Evolutionary conservation across 2,797 vertebrate species (phyloP).

Genomic region (Enteromius radiatus): DNA sequence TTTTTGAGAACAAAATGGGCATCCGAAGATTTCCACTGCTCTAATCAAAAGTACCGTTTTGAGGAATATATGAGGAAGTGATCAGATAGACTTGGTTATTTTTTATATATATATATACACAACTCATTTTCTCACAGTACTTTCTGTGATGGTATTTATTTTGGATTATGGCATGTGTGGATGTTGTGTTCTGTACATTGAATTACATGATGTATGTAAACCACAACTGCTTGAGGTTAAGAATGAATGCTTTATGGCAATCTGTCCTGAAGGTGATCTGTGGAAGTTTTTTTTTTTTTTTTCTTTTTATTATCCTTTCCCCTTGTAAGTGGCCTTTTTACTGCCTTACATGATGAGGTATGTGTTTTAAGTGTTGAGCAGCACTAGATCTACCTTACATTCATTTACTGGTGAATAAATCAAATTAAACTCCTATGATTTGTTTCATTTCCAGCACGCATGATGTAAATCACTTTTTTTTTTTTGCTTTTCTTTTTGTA

Average conservation of each 20-base stretch:
- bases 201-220: constrained; percentile 12
- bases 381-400: constrained; percentile 71
- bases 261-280: constrained; percentile 47
- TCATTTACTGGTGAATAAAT: constrained; percentile 77
- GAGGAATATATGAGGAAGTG: not conserved
- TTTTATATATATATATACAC: not conserved
- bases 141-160: constrained; percentile 74
- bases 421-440: constrained; percentile 47
- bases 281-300: constrained; percentile 42
- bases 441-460: constrained; percentile 5
- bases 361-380: constrained; percentile 54
- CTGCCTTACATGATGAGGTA: constrained; percentile 62
- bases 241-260: constrained; percentile 34
- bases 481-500: not conserved
- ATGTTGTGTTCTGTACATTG: constrained; percentile 41
- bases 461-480: not conserved
- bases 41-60: constrained; percentile 6
- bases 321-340: constrained; percentile 77
- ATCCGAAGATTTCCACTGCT: not conserved
- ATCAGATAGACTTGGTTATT: not conserved
- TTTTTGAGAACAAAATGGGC: not conserved
- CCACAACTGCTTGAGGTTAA: constrained; percentile 26
- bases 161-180: constrained; percentile 49
- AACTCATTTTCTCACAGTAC: constrained; percentile 15
- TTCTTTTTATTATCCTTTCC: constrained; percentile 24